A percentile compares a stretch with the other conserved stretches of the same genome.
Conservation (phyloP, 2,113 vertebrate species). For the Rhynchomys soricoides region DNA sequence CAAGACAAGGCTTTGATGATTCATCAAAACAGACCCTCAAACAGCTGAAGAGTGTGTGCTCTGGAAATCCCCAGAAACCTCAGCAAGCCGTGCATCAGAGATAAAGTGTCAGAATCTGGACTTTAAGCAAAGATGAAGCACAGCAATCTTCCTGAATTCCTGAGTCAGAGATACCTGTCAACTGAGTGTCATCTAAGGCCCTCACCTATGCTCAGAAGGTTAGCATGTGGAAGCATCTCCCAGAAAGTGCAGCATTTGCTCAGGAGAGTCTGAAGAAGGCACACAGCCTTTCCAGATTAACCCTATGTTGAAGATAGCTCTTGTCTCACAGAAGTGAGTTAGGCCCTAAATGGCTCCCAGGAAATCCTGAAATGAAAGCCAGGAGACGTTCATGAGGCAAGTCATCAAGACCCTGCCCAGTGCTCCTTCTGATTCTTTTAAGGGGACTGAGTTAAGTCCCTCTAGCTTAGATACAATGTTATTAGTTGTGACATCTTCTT, state of each 20-base stretch:
- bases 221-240: not conserved
- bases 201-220: not conserved
- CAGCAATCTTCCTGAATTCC: not conserved
- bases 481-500: not conserved
- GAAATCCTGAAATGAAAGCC: not conserved
- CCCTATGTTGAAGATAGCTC: not conserved
- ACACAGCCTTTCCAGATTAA: not conserved
- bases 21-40: not conserved
- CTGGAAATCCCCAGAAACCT: not conserved
- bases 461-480: not conserved
- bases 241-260: not conserved
- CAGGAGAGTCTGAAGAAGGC: not conserved
- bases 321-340: not conserved
- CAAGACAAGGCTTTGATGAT: not conserved
- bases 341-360: not conserved
- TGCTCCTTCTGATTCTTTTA: not conserved
- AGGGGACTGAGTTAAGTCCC: not conserved
- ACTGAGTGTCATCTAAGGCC: not conserved
- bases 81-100: not conserved
- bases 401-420: not conserved
- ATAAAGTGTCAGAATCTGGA: not conserved
- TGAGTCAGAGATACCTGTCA: not conserved
- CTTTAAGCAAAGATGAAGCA: conserved; percentile 22
- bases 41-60: not conserved
- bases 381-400: not conserved